A percentile compares a stretch with the other conserved stretches of the same genome.
Conservation (phyloP, 2,797 vertebrate genomes). For the Muscicapa striata region DNA sequence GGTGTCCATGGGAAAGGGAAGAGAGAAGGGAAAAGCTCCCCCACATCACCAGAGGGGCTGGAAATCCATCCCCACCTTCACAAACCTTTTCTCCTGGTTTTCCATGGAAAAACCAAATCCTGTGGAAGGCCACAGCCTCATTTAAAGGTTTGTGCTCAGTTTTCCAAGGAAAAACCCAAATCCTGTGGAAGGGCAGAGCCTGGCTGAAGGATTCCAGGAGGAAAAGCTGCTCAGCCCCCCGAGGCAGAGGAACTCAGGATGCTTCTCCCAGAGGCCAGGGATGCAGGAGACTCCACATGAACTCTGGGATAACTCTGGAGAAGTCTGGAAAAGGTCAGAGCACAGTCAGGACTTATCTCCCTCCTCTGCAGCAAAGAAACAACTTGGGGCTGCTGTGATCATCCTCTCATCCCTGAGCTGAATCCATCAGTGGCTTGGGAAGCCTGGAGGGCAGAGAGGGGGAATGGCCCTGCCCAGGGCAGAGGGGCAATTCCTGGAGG, state of each 20-base stretch:
- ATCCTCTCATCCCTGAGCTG: neutral
- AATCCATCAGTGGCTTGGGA: neutral
- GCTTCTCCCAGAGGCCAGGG: neutral
- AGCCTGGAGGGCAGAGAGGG: neutral
- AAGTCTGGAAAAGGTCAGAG: neutral
- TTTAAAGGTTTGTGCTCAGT: neutral
- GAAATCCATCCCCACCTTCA: neutral
- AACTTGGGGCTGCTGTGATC: neutral
- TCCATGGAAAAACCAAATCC: neutral
- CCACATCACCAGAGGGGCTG: neutral
- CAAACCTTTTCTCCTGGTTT: neutral
- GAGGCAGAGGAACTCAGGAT: rapidly evolving
- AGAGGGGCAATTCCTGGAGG: too few relatives aligned
- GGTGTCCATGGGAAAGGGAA: neutral
- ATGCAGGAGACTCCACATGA: neutral
- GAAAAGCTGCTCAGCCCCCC: neutral
- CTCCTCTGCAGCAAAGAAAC: neutral
- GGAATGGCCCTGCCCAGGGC: neutral
- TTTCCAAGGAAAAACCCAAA: neutral
- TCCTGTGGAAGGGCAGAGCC: neutral
- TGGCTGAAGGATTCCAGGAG: neutral
- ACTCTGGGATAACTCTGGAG: too few relatives aligned
- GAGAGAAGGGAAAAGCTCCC: neutral
- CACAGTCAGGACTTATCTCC: neutral
- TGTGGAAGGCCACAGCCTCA: rapidly evolving